Percentiles rank a stretch among this genome's conserved stretches.
Evolutionary conservation across 2,797 vertebrate species (phyloP).

Genomic region (Anableps anableps): DNA sequence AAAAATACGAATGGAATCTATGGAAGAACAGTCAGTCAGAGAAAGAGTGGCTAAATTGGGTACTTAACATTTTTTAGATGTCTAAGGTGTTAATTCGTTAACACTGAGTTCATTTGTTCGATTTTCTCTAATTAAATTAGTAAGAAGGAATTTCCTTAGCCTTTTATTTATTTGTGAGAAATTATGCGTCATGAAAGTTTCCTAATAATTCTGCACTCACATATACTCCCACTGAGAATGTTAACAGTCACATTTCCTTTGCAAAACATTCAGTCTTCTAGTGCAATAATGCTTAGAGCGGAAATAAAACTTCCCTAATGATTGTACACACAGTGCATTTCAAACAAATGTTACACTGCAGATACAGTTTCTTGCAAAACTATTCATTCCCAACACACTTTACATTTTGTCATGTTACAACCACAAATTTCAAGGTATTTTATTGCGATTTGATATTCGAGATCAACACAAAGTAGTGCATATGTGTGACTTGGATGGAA

Average conservation of each 20-base stretch:
- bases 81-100: not conserved
- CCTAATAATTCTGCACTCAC: not conserved
- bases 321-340: not conserved
- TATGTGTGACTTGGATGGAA: not conserved
- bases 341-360: constrained; percentile 1
- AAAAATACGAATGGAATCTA: not conserved
- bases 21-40: not conserved
- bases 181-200: not conserved
- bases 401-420: not conserved
- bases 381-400: not conserved
- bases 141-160: not conserved
- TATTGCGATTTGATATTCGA: not conserved
- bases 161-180: not conserved
- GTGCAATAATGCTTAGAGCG: not conserved
- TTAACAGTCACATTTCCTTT: not conserved
- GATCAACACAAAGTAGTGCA: not conserved
- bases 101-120: not conserved
- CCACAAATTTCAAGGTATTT: not conserved
- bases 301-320: not conserved
- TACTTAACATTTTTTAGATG: not conserved
- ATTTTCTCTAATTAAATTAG: constrained; percentile 4
- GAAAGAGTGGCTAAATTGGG: not conserved
- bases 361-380: not conserved
- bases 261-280: not conserved
- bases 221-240: not conserved